Conservation (phyloP, 2,888 invertebrate species). For the Drosophila fungiperda region DNA sequence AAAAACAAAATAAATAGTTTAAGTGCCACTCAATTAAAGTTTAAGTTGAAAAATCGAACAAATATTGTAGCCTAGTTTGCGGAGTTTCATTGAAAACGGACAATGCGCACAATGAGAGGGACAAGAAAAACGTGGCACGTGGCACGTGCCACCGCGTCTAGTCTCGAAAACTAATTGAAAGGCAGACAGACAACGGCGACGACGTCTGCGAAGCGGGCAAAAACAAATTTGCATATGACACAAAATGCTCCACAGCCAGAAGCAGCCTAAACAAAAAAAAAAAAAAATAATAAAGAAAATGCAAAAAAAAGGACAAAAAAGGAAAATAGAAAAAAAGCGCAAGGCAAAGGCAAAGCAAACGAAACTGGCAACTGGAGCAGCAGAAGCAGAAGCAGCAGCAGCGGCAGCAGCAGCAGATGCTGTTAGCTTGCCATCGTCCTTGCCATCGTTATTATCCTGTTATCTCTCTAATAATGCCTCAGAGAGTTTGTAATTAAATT, state of each 20-base stretch:
- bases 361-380: constrained; percentile 56
- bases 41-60: constrained; percentile 2
- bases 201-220: constrained; percentile 45
- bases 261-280: constrained; percentile 44
- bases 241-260: constrained; percentile 56
- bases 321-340: constrained; percentile 22
- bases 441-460: constrained; percentile 81
- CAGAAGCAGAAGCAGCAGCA: constrained; percentile 53
- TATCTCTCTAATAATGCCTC: constrained; percentile 82
- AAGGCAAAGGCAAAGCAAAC: constrained; percentile 46
- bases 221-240: constrained; percentile 72
- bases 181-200: constrained; percentile 64
- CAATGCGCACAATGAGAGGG: constrained; percentile 19
- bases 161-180: constrained; percentile 77
- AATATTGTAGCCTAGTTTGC: constrained; percentile 52
- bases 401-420: constrained; percentile 33
- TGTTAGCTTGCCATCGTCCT: constrained; percentile 69
- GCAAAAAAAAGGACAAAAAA: constrained; percentile 24
- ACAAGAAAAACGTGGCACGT: constrained; percentile 44
- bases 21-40: constrained; percentile 47
- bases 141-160: constrained; percentile 72
- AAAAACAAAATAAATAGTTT: neutral
- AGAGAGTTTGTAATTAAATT: constrained; percentile 82
- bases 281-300: constrained; percentile 6
- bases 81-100: constrained; percentile 49